phyloP scores from a whole-genome alignment of 2,888 invertebrate genomes.

The Noctua janthe region DNA sequence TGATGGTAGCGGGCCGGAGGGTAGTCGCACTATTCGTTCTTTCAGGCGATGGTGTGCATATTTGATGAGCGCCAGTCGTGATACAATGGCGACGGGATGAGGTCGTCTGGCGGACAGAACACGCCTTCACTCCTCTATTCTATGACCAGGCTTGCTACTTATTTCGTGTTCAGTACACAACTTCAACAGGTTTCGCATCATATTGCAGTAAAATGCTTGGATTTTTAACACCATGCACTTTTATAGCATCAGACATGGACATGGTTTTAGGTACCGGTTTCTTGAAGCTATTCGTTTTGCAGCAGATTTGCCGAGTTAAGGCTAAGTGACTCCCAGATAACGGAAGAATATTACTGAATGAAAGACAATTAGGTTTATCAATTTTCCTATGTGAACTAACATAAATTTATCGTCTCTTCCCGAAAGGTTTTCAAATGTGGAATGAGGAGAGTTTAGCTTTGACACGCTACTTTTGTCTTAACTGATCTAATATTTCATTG shows the following conservation, averaged over 20 bases:
- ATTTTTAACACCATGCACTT: slow-evolving; percentile 7
- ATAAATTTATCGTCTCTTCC: slow-evolving; percentile 7
- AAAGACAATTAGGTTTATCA: background rate
- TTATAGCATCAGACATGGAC: slow-evolving; percentile 9
- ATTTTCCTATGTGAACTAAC: background rate
- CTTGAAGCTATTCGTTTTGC: background rate
- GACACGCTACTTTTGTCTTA: background rate
- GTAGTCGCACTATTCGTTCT: slow-evolving; percentile 77
- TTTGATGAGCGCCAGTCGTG: slow-evolving; percentile 86
- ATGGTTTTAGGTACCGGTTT: background rate
- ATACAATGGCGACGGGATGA: slow-evolving; percentile 87
- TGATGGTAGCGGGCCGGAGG: slow-evolving; percentile 43
- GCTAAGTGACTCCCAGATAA: background rate
- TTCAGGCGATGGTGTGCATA: slow-evolving; percentile 86
- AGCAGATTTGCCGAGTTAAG: background rate
- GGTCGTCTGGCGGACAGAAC: slow-evolving; percentile 84
- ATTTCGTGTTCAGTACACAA: slow-evolving; percentile 46
- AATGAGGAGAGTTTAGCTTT: background rate
- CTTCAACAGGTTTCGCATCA: slow-evolving; percentile 57
- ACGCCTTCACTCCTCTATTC: slow-evolving; percentile 75
- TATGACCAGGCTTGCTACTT: slow-evolving; percentile 60
- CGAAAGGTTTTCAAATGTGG: slow-evolving; percentile 12
- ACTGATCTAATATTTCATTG: slow-evolving; percentile 9
- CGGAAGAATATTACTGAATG: background rate
- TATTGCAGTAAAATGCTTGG: slow-evolving; percentile 21